Evolutionary conservation across 2,888 invertebrate genomes (phyloP).

Genomic region (Eupithecia insigniata): DNA sequence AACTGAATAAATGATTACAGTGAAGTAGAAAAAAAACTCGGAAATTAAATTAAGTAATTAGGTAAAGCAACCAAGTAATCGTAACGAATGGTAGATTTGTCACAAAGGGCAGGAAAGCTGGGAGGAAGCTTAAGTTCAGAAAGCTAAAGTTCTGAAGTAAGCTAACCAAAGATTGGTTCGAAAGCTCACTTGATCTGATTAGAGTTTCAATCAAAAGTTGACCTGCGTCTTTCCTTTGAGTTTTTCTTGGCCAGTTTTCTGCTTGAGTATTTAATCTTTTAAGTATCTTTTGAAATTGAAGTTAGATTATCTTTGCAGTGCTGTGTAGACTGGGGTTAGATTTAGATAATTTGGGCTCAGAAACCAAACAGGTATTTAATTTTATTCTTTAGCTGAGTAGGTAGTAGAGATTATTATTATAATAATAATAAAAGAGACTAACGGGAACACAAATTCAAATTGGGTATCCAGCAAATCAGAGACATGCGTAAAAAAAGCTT

Average conservation of each 20-base stretch:
- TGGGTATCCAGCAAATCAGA: not conserved
- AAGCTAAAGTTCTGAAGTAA: conserved; percentile 19
- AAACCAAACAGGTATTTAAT: not conserved
- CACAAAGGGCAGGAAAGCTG: conserved; percentile 5
- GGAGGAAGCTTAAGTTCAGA: conserved; percentile 18
- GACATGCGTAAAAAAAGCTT: not conserved
- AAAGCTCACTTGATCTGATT: conserved; percentile 30
- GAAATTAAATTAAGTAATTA: too few relatives aligned
- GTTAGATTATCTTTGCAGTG: conserved; percentile 6
- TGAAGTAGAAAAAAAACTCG: too few relatives aligned
- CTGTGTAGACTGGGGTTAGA: not conserved
- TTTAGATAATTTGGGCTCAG: not conserved
- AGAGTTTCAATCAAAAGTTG: conserved; percentile 34
- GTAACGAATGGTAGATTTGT: not conserved
- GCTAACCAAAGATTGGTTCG: conserved; percentile 28
- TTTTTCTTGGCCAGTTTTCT: conserved; percentile 4
- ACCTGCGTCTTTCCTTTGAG: conserved; percentile 8
- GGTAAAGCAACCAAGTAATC: not conserved
- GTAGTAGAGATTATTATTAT: too few relatives aligned
- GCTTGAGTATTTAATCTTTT: conserved; percentile 2
- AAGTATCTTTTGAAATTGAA: conserved; percentile 6
- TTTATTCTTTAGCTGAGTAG: not conserved
- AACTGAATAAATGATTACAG: too few relatives aligned
- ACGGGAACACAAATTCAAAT: not conserved
- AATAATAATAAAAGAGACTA: too few relatives aligned